These are phyloP conservation scores for Nephotettix cincticeps DNA, from an alignment of 1,140 invertebrate species.

Conservation along the genomic window DNA sequence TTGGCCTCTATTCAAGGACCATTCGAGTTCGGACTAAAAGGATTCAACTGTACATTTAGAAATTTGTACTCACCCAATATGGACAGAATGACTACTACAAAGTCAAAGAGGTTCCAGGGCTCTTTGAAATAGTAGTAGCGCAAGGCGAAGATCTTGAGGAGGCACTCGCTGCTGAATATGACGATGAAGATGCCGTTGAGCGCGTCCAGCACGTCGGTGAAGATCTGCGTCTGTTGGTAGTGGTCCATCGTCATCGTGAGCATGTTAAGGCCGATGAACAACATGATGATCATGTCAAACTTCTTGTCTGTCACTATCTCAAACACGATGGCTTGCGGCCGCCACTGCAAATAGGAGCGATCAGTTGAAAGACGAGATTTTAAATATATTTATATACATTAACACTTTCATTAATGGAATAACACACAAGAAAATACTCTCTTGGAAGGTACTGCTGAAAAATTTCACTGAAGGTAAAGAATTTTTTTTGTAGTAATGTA, in stretches of 20 bases:
- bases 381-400: no score
- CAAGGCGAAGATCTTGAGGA: constrained; percentile 95
- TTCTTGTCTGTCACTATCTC: constrained; percentile 97
- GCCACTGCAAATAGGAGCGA: constrained; percentile 93
- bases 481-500: no score
- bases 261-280: constrained; percentile 98
- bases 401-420: no score
- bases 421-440: no score
- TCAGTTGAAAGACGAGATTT: no score
- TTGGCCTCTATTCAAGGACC: no score
- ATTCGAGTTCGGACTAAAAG: no score
- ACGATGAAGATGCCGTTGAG: constrained; percentile 97
- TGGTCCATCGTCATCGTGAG: constrained; percentile 97
- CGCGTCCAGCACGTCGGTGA: constrained; percentile 81
- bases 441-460: no score
- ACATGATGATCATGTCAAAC: constrained; percentile 99
- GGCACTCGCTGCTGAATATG: constrained; percentile 96
- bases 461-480: no score
- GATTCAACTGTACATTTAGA: no score
- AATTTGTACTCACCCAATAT: constrained; percentile 78
- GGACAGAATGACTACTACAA: constrained; percentile 97
- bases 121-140: constrained; percentile 98
- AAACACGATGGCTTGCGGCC: constrained; percentile 93
- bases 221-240: constrained; percentile 82
- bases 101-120: constrained; percentile 99